A percentile compares a stretch with the other conserved stretches of the same genome.
These are phyloP conservation scores for Andricus quercusramuli DNA, from an alignment of 2,888 invertebrate genomes.

Conservation along the genomic window DNA sequence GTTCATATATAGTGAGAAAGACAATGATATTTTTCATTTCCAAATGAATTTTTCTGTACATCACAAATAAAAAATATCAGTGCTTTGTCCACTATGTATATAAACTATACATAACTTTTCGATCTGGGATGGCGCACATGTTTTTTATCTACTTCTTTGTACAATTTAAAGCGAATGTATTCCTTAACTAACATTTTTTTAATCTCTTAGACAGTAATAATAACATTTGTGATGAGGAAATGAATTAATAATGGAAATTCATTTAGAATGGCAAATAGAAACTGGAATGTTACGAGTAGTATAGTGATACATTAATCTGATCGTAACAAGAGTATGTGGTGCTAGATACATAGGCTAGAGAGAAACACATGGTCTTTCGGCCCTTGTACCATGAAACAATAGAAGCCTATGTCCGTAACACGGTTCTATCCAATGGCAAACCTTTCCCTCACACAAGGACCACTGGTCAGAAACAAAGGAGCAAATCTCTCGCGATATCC, in stretches of 20 bases:
- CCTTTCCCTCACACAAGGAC: constrained; percentile 30
- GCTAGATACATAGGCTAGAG: constrained; percentile 4
- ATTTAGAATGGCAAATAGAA: neutral
- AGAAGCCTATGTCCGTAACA: constrained; percentile 7
- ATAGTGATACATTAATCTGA: neutral
- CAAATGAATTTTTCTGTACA: no score
- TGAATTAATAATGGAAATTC: neutral
- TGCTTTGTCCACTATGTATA: no score
- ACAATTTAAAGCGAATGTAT: no score
- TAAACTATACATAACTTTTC: no score
- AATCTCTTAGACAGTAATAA: no score
- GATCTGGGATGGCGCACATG: no score
- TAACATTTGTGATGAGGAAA: neutral
- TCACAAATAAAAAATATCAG: no score
- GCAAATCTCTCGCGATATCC: constrained; percentile 27
- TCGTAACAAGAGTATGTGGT: neutral
- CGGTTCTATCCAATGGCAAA: constrained; percentile 20
- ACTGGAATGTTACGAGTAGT: neutral
- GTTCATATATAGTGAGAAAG: no score
- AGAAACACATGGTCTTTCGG: constrained; percentile 23
- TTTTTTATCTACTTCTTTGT: no score
- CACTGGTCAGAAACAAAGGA: constrained; percentile 38
- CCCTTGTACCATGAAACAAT: constrained; percentile 14
- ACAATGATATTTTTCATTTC: no score
- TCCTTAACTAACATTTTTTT: no score